A percentile compares a stretch with the other conserved stretches of the same genome.
phyloP scores from a whole-genome alignment of 1,140 invertebrate genomes.

The Caenorhabditis elegans region WBcel235 BX284604.4:5672501-5673000 shows the following conservation, averaged over 20 bases:
- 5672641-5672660: neutral
- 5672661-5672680: neutral
- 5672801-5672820: neutral
- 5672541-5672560: no score
- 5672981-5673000: neutral
- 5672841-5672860: conserved; percentile 17
- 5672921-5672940: neutral
- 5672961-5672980: neutral
- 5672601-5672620: neutral
- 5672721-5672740: neutral
- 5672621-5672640: no score
- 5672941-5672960: no score
- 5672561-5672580: no score
- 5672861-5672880: conserved; percentile 6
- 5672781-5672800: neutral
- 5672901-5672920: conserved; percentile 26
- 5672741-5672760: neutral
- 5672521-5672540: no score
- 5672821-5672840: conserved; percentile 21
- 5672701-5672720: neutral
- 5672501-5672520: no score
- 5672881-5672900: conserved; percentile 5
- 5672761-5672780: neutral
- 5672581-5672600: no score
- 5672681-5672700: neutral